A percentile compares a stretch with the other conserved stretches of the same genome.
These are phyloP conservation scores for Eutrigla gurnardus DNA, from an alignment of 2,797 vertebrate genomes.

Conservation along the genomic window DNA sequence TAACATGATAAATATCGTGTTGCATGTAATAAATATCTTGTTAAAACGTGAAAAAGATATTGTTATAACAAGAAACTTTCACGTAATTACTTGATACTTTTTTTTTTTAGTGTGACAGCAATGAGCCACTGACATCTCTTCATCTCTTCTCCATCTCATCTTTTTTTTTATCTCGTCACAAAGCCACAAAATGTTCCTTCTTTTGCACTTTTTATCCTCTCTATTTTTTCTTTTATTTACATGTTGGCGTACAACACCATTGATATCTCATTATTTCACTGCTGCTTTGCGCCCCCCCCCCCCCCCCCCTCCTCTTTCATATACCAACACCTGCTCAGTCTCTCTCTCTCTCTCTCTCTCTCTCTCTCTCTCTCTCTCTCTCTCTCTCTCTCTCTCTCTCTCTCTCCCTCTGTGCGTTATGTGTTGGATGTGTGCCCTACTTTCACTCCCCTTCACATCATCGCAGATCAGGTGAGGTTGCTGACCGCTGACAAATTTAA, in stretches of 20 bases:
- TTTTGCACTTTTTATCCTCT: not conserved
- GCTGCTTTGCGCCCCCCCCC: not conserved
- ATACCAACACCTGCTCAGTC: slow-evolving; percentile 46
- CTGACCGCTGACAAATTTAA: slow-evolving; percentile 62
- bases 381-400: not conserved
- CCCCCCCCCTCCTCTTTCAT: slow-evolving; percentile 22
- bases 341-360: not conserved
- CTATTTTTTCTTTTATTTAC: not conserved
- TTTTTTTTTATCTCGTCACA: not conserved
- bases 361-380: not conserved
- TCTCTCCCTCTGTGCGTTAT: slow-evolving; percentile 27
- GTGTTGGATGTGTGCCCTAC: slow-evolving; percentile 70
- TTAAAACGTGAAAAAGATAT: no score
- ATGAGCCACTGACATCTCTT: not conserved
- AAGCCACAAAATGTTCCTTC: not conserved
- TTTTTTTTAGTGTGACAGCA: no score
- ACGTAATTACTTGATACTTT: no score
- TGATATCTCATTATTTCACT: slow-evolving; percentile 11
- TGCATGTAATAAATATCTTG: no score
- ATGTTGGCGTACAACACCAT: not conserved
- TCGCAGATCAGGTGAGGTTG: slow-evolving; percentile 74
- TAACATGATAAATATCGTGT: no score
- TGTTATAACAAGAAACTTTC: no score
- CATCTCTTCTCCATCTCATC: not conserved
- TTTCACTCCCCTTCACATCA: slow-evolving; percentile 63